Base-by-base conservation (phyloP, 2,113 vertebrate species). In the Telmatochromis sp. region DNA sequence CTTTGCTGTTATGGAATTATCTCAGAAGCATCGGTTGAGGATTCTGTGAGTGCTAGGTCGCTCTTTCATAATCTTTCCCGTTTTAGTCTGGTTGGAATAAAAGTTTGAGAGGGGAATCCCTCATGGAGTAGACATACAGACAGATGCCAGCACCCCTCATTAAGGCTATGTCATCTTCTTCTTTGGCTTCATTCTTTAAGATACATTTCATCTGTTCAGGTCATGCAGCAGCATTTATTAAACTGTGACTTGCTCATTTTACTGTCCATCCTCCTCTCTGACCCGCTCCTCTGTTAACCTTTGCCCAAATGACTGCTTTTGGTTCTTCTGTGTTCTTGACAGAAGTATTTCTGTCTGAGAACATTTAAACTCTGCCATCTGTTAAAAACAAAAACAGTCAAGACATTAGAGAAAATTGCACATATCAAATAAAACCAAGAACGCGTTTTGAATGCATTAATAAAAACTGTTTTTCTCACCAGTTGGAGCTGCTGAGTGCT, bases 321-420 rank as follows among this genome's bases (percentile, higher is more conserved):
- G 87, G 84, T 82, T 81, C 80, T 80, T 54, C 89, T 84, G 87
- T 15, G 23, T 31, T 37, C 80, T 70, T 90, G 70, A 65, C 81
- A 83, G 82, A 90, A 78, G 73, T 35, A 14, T 53, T 42, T 5
- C 42, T n/a, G 17, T 54, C 40, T 40, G 3, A 45, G 82, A 65
- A 79, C 57, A 54, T 85, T 96, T 95, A 96, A 85, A 93, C 93
- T 83, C 73, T 65, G 53, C 4, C 92, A 9, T 92, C 96, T 97
- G 95, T 49, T 37, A 85, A 89, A 58, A 63, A 33, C 8, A 58
- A 63, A 68, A 68, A 68, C 11, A 68, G 35, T 6, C 63, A 68
- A 28, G 63, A 42, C 0, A 28, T 40, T 45, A 7, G 14, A 73
- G n/a, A 55, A 80, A 17, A n/a, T 26, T 21, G 12, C 13, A 3